These are phyloP conservation scores for Drosophila paulistorum DNA, from an alignment of 1,140 invertebrate genomes.

Conservation along the genomic window DNA sequence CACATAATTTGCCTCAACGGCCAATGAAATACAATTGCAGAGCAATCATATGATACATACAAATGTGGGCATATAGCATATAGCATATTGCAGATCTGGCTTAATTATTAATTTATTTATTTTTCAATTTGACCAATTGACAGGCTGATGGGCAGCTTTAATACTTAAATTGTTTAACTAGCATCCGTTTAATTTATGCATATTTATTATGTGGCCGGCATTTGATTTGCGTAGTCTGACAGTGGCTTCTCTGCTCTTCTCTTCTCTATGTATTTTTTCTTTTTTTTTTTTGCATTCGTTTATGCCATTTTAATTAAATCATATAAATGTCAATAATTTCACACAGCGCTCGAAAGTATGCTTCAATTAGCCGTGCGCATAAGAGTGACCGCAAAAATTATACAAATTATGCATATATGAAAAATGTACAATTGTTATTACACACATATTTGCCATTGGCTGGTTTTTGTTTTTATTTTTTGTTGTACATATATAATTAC, in stretches of 20 bases:
- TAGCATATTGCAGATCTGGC: slow-evolving; percentile 12
- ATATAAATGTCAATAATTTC: slow-evolving; percentile 71
- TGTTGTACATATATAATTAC: slow-evolving; percentile 19
- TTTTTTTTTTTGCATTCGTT: slow-evolving; percentile 25
- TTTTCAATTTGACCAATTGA: slow-evolving; percentile 60
- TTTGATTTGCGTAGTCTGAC: slow-evolving; percentile 42
- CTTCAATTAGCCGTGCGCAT: slow-evolving; percentile 64
- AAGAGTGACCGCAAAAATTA: slow-evolving; percentile 57
- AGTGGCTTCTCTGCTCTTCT: background rate
- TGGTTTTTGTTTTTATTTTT: slow-evolving; percentile 7
- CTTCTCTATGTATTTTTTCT: background rate
- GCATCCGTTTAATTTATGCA: slow-evolving; percentile 54
- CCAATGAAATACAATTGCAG: slow-evolving; percentile 10
- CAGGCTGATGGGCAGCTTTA: slow-evolving; percentile 37
- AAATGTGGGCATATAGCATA: background rate
- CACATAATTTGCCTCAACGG: slow-evolving; percentile 42
- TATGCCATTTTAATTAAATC: slow-evolving; percentile 62
- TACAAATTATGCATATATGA: slow-evolving; percentile 51
- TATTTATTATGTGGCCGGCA: slow-evolving; percentile 45
- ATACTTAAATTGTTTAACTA: slow-evolving; percentile 61
- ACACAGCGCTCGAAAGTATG: slow-evolving; percentile 40
- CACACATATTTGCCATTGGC: slow-evolving; percentile 36
- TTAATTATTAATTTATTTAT: slow-evolving; percentile 63
- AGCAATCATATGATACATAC: background rate
- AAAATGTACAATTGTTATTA: slow-evolving; percentile 45